Base-by-base conservation (phyloP, 1,140 invertebrate genomes). In the Drosophila pandora region DNA sequence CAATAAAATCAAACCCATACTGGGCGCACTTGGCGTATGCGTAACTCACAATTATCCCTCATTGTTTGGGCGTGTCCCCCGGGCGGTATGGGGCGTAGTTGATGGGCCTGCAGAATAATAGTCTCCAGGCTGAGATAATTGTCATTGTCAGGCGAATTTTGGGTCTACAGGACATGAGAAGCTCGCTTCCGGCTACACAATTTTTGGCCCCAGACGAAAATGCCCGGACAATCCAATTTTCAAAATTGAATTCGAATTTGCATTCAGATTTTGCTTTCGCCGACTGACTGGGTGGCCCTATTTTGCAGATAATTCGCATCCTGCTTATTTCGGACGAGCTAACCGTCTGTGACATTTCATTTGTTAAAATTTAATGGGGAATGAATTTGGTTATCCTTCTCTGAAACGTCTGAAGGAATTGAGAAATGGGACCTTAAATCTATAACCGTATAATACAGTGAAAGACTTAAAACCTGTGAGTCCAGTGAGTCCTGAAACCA, bases 21-120 rank as follows among this genome's bases (percentile, higher is more conserved):
- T 59, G 54, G 60, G 62, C 60, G 7, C 77, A 87, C 71, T 75
- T 75, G 82, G 73, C 82, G 77, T 85, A 74, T 85, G 81, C 81
- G 81, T 85, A 85, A 85, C 82, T 84, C 74, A 87, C 81, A 85
- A 87, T 87, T 82, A 87, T 87, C 61, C 69, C 61, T 71, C 58
- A 85, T 78, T 82, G 81, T 74, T 78, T 87, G 81, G 81, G 81
- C 55, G 82, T 84, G 63, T 52, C 81, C 50, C 25, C 32, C 13
- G 41, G 23, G 39, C 0, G 37, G 41, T 21, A 21, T 28, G 28
- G 28, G 45, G 47, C 54, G 39, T 57, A 9, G 41, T 17, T 21
- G 13, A 43, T 43, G 41, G 41, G 41, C 23, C 23, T 17, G 48
- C 61, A 59, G 78, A 52, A 67, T 83, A 79, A 81, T 60, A 58